Evolutionary conservation across 2,888 invertebrate species (phyloP).

Genomic region (Ecdyonurus torrentis): DNA sequence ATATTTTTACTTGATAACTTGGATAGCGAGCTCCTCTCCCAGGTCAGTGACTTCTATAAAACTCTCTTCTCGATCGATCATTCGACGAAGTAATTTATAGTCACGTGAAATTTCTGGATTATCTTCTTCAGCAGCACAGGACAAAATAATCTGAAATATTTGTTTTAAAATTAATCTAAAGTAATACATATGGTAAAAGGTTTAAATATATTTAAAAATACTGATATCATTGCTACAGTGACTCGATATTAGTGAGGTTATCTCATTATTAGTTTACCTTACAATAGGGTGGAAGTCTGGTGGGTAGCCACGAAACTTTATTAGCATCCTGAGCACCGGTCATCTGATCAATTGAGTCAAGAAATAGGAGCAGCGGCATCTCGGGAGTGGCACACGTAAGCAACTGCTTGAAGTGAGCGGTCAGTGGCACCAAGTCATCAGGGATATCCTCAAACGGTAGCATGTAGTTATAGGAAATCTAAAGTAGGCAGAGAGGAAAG

Average conservation of each 20-base stretch:
- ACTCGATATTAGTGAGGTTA: not conserved
- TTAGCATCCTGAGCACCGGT: constrained; percentile 89
- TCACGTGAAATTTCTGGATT: constrained; percentile 77
- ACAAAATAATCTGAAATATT: constrained; percentile 86
- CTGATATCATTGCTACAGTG: too few relatives aligned
- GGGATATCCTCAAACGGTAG: constrained; percentile 86
- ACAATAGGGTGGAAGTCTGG: constrained; percentile 70
- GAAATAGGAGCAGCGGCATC: constrained; percentile 75
- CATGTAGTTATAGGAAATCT: constrained; percentile 85
- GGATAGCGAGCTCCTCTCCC: constrained; percentile 86
- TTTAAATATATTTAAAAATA: too few relatives aligned
- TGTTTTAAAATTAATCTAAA: too few relatives aligned
- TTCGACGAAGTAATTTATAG: constrained; percentile 65
- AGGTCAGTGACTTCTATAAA: constrained; percentile 80
- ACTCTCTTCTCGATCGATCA: constrained; percentile 77
- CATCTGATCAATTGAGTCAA: constrained; percentile 94
- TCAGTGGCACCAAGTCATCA: constrained; percentile 87
- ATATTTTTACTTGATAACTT: constrained; percentile 55
- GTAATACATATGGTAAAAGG: too few relatives aligned
- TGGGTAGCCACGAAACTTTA: constrained; percentile 91
- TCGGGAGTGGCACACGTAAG: constrained; percentile 63
- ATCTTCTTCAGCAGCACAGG: constrained; percentile 73
- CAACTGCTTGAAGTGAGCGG: constrained; percentile 89
- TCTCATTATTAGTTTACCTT: constrained; percentile 52
- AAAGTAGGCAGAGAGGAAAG: not conserved